phyloP scores from a whole-genome alignment of 2,888 invertebrate genomes.

The Tachina fera region DNA sequence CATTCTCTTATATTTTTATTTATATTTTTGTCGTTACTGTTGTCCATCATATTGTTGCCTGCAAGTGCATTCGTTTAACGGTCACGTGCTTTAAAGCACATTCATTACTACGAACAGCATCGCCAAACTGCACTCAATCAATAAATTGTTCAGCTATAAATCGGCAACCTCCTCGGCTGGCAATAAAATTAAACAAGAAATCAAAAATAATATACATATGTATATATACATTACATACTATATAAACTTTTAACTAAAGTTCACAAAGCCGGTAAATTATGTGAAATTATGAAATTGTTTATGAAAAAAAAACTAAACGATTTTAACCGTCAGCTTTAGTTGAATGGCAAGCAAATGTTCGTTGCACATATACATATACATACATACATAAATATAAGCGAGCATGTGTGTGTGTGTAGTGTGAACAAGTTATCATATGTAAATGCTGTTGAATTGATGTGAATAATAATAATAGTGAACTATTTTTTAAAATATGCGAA shows the following conservation, averaged over 20 bases:
- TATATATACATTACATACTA: too few relatives aligned
- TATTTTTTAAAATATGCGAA: not conserved
- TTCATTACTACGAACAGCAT: not conserved
- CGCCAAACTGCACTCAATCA: not conserved
- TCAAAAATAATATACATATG: not conserved
- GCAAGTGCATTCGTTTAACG: not conserved
- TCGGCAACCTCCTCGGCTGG: not conserved
- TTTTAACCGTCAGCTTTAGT: not conserved
- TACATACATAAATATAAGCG: too few relatives aligned
- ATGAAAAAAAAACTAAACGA: constrained; percentile 12
- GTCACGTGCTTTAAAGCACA: constrained; percentile 57
- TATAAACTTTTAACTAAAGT: constrained; percentile 42
- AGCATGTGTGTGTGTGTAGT: not conserved
- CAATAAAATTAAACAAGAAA: not conserved
- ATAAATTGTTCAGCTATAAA: constrained; percentile 4
- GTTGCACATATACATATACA: too few relatives aligned
- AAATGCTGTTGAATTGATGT: constrained; percentile 10
- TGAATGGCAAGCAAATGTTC: not conserved
- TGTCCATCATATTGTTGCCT: not conserved
- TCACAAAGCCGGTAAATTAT: constrained; percentile 65
- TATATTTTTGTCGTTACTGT: constrained; percentile 4
- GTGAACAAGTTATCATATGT: constrained; percentile 26
- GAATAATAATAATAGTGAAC: constrained; percentile 3
- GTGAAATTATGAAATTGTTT: constrained; percentile 60
- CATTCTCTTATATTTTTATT: not conserved